Percentiles rank a stretch among this genome's conserved stretches.
Conservation (phyloP, 1,140 invertebrate species). For the Daktulosphaira vitifoliae region DNA sequence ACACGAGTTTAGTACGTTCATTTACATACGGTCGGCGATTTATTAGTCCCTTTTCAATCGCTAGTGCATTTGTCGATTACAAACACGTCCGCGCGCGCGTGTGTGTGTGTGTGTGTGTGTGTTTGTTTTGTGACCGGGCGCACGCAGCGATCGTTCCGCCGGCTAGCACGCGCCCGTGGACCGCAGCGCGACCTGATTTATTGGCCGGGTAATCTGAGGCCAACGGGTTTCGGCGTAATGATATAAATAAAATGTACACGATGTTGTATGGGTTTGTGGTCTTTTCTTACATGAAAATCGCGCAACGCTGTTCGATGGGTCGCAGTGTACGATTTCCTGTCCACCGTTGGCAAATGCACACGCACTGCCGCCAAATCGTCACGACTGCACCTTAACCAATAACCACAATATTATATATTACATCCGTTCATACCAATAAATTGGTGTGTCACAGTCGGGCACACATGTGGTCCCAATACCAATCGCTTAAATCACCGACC, state of each 20-base stretch:
- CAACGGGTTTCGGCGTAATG: constrained; percentile 8
- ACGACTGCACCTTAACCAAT: too few relatives aligned
- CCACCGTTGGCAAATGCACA: too few relatives aligned
- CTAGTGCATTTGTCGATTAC: constrained; percentile 25
- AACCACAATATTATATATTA: too few relatives aligned
- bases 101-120: too few relatives aligned
- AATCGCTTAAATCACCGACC: constrained; percentile 19
- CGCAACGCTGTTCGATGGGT: too few relatives aligned
- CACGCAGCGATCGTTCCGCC: not conserved
- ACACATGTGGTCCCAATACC: constrained; percentile 1
- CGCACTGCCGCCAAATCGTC: too few relatives aligned
- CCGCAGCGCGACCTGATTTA: constrained; percentile 5
- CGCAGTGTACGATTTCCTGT: too few relatives aligned
- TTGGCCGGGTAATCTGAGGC: constrained; percentile 27
- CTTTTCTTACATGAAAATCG: too few relatives aligned
- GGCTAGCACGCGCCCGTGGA: not conserved
- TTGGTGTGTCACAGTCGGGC: not conserved
- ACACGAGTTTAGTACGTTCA: constrained; percentile 9
- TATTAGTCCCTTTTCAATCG: constrained; percentile 26
- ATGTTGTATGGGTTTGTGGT: too few relatives aligned
- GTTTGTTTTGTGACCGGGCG: too few relatives aligned
- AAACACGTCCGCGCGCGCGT: not conserved
- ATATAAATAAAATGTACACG: not conserved
- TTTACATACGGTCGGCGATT: constrained; percentile 21
- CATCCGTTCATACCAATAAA: too few relatives aligned